phyloP scores from a whole-genome alignment of 2,113 vertebrate species.

The Polypterus senegalus region DNA sequence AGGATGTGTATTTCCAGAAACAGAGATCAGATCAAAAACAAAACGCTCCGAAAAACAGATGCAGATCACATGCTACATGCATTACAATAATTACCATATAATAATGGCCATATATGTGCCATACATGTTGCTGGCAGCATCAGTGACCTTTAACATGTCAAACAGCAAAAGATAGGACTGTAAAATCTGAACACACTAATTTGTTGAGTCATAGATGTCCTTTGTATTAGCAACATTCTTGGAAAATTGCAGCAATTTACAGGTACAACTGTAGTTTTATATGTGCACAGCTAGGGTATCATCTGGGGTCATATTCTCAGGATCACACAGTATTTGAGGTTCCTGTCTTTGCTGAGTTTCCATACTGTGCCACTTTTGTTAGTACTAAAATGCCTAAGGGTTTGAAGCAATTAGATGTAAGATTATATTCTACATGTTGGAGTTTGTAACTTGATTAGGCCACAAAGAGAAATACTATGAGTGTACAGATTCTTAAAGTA shows the following conservation, averaged over 20 bases:
- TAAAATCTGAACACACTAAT: conserved; percentile 1
- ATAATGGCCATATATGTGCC: no score
- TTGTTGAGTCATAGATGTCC: conserved; percentile 3
- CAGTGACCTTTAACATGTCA: no score
- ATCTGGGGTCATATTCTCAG: conserved; percentile 18
- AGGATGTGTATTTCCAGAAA: no score
- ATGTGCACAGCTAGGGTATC: conserved; percentile 13
- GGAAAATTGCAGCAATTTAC: conserved; percentile 9
- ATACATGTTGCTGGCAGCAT: no score
- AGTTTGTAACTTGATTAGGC: conserved; percentile 32
- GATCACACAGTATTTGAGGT: conserved; percentile 25
- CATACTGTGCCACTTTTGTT: conserved; percentile 7
- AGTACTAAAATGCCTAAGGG: conserved; percentile 34
- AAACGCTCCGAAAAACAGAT: no score
- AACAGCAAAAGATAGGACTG: no score
- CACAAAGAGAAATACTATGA: conserved; percentile 15
- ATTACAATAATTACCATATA: no score
- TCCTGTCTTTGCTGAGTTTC: neutral
- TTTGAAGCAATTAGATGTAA: conserved; percentile 49
- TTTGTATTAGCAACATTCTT: conserved; percentile 17
- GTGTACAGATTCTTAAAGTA: no score
- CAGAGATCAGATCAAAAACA: no score
- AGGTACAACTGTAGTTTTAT: conserved; percentile 17
- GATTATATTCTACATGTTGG: conserved; percentile 33
- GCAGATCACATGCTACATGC: no score